Percentiles rank a stretch among this genome's conserved stretches.
These are phyloP conservation scores for Empidonax traillii DNA, from an alignment of 2,113 vertebrate species.

Conservation along the genomic window DNA sequence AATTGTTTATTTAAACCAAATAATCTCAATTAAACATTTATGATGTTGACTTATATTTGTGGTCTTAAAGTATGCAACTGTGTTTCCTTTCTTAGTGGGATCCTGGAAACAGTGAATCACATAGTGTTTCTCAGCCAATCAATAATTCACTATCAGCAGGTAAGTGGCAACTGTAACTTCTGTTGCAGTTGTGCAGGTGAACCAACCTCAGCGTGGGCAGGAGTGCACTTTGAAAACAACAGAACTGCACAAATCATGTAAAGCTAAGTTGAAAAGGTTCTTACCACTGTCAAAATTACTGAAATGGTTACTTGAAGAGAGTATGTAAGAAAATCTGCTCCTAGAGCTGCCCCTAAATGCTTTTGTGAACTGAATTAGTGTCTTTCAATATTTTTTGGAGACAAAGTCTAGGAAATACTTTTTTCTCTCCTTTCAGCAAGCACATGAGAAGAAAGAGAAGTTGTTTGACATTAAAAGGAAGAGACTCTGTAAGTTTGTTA, in stretches of 20 bases:
- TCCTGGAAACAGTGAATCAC: slow-evolving; percentile 31
- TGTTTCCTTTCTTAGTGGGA: slow-evolving; percentile 59
- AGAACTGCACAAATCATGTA: background rate
- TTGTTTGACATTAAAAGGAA: slow-evolving; percentile 56
- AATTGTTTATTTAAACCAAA: background rate
- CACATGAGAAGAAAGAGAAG: slow-evolving; percentile 50
- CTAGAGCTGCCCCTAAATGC: background rate
- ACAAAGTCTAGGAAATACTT: background rate
- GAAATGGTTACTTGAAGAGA: background rate
- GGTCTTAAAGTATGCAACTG: background rate
- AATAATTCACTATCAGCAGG: slow-evolving; percentile 54
- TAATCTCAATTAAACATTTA: background rate
- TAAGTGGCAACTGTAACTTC: background rate
- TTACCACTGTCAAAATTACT: background rate
- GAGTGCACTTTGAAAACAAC: background rate
- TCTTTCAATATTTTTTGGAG: background rate
- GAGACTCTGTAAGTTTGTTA: slow-evolving; percentile 67
- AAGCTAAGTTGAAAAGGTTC: background rate
- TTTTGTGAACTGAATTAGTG: background rate
- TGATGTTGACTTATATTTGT: background rate
- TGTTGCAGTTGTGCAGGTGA: background rate
- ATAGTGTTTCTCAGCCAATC: slow-evolving; percentile 4
- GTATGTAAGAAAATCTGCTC: background rate
- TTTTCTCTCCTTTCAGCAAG: slow-evolving; percentile 45
- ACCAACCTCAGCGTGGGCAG: background rate